These are phyloP conservation scores for Plectropomus leopardus DNA, from an alignment of 2,113 vertebrate species.

Conservation along the genomic window DNA sequence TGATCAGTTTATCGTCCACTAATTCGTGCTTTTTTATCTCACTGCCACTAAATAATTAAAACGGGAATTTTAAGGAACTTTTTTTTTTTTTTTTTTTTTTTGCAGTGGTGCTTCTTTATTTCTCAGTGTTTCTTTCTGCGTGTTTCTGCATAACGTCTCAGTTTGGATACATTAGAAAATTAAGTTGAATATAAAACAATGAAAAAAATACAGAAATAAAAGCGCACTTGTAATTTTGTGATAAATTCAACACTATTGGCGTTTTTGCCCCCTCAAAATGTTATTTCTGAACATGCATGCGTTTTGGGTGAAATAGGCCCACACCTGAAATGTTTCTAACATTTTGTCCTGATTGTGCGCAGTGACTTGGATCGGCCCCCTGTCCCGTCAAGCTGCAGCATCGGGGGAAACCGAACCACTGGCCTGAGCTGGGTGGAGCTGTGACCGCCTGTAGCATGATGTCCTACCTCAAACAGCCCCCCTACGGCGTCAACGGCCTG, in stretches of 20 bases:
- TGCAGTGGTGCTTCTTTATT: neutral
- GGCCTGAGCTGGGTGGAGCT: conserved; percentile 87
- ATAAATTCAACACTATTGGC: too few relatives aligned
- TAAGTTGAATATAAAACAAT: neutral
- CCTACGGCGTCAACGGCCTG: conserved; percentile 98
- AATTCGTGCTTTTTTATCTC: neutral
- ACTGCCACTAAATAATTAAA: neutral
- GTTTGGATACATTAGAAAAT: neutral
- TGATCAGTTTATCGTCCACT: neutral
- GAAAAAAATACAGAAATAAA: neutral
- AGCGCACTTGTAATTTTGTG: neutral
- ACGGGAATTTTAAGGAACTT: neutral
- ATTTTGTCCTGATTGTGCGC: neutral
- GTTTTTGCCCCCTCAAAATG: too few relatives aligned
- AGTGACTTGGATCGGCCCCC: conserved; percentile 67
- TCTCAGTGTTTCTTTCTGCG: neutral
- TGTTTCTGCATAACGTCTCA: neutral
- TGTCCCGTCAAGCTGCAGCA: conserved; percentile 85
- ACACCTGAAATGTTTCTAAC: too few relatives aligned
- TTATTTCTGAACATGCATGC: neutral
- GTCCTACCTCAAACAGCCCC: conserved; percentile 99
- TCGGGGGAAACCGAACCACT: conserved; percentile 84
- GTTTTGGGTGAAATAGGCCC: neutral
- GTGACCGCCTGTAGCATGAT: conserved; percentile 98
- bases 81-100: too few relatives aligned